A percentile compares a stretch with the other conserved stretches of the same genome.
These are phyloP conservation scores for Gibbula magus DNA, from an alignment of 2,888 invertebrate genomes.

Conservation along the genomic window DNA sequence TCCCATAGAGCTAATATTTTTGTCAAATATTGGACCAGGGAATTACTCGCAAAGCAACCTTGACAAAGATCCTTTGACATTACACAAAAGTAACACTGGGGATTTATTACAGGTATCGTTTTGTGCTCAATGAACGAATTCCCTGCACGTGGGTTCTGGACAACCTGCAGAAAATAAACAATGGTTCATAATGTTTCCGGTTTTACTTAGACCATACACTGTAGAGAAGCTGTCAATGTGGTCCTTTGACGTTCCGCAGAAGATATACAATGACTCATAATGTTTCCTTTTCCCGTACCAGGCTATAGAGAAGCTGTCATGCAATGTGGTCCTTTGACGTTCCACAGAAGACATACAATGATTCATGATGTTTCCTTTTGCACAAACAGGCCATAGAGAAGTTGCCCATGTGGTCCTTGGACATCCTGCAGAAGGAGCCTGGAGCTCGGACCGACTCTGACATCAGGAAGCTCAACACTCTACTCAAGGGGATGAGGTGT, in stretches of 20 bases:
- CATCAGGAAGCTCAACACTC: constrained; percentile 63
- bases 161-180: too few relatives aligned
- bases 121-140: too few relatives aligned
- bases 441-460: constrained; percentile 55
- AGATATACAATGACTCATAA: not conserved
- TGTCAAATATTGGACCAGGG: too few relatives aligned
- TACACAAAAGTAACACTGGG: too few relatives aligned
- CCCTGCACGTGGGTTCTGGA: too few relatives aligned
- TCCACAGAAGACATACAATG: not conserved
- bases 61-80: too few relatives aligned
- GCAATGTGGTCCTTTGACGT: not conserved
- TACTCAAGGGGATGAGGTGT: constrained; percentile 64
- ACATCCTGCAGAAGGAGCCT: constrained; percentile 52
- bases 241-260: not conserved
- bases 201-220: too few relatives aligned
- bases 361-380: not conserved
- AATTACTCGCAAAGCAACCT: too few relatives aligned
- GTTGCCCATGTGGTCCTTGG: constrained; percentile 65
- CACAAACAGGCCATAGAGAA: constrained; percentile 46
- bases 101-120: too few relatives aligned
- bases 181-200: too few relatives aligned
- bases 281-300: not conserved
- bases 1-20: too few relatives aligned
- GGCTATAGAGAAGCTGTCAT: not conserved
- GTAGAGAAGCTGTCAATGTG: not conserved